Evolutionary conservation across 2,797 vertebrate species (phyloP), one percentile per base, ranked within the genome.

Genomic region (Enteromius thamalakanensis): DNA sequence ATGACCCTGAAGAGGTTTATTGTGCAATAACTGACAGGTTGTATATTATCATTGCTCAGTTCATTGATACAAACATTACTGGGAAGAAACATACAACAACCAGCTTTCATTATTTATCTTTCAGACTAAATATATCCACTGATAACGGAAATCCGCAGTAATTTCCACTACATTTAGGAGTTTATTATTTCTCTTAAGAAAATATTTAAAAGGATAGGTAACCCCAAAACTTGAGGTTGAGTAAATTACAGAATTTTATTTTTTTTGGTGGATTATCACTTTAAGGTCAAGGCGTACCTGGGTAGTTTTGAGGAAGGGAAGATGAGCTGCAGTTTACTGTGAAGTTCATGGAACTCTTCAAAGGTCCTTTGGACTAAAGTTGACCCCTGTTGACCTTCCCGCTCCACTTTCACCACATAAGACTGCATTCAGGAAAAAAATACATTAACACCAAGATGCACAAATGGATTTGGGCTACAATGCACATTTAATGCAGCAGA

Each of bases 281-380:
- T 55, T 55, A 55, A 10, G 5, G 29, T 29, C 51, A 40, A 58
- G 49, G 6, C n/a, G 0, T 60, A 98, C 98, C 96, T 98, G 91
- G 97, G 98, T 26, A 99, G 92, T 87, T 96, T 95, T 0, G 95
- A 96, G 29, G 97, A 96, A 17, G 98, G 97, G 89, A 98, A 98
- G 85, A 97, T 89, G 51, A 99, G 95, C 49, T 97, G 96, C 58
- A 99, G 92, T 69, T 98, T 99, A 90, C 94, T 96, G 92, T 99
- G 98, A 76, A 99, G 93, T 86, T 99, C 98, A 80, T 98, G 96
- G 90, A 99, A 99, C 91, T 99, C 98, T 85, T 98, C 97, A 76
- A 98, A 99, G 0, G 95, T 97, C 81, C 98, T 95, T 90, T 98
- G 97, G 86, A 99, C 94, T 6, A 97, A 93, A 47, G 88, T 87